Conservation (phyloP, 2,888 invertebrate species). For the Drosophila meridionalis region DNA sequence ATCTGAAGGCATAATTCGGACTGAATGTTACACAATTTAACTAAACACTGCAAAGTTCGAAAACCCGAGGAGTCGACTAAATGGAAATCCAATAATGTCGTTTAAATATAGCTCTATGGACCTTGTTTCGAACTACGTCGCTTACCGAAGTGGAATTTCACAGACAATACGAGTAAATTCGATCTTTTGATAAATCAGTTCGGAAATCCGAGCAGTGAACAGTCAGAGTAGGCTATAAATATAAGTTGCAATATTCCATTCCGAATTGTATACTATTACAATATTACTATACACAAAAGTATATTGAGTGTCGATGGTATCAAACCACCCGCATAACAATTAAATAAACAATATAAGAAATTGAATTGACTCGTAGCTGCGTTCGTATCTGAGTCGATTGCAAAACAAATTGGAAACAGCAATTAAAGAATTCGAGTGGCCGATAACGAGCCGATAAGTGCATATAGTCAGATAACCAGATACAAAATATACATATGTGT, state of each 20-base stretch:
- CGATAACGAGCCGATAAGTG: slow-evolving; percentile 7
- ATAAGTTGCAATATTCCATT: not conserved
- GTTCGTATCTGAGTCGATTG: not conserved
- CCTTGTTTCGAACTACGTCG: not conserved
- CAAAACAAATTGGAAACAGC: slow-evolving; percentile 10
- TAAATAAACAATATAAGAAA: not conserved
- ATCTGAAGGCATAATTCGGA: not conserved
- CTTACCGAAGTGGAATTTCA: not conserved
- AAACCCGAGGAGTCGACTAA: not conserved
- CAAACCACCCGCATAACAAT: not conserved
- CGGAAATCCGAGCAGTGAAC: not conserved
- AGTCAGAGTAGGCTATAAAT: not conserved
- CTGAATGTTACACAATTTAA: not conserved
- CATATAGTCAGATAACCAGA: slow-evolving; percentile 7
- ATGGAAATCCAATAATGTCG: too few relatives aligned
- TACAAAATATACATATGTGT: not conserved
- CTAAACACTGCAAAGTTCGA: not conserved
- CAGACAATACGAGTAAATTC: not conserved
- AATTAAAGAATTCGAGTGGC: slow-evolving; percentile 1
- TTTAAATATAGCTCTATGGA: not conserved
- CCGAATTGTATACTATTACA: not conserved
- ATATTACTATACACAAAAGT: not conserved
- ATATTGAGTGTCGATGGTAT: not conserved
- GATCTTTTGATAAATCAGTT: not conserved
- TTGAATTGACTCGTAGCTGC: not conserved